phyloP scores from a whole-genome alignment of 2,113 vertebrate genomes.

The Alexandromys fortis region DNA sequence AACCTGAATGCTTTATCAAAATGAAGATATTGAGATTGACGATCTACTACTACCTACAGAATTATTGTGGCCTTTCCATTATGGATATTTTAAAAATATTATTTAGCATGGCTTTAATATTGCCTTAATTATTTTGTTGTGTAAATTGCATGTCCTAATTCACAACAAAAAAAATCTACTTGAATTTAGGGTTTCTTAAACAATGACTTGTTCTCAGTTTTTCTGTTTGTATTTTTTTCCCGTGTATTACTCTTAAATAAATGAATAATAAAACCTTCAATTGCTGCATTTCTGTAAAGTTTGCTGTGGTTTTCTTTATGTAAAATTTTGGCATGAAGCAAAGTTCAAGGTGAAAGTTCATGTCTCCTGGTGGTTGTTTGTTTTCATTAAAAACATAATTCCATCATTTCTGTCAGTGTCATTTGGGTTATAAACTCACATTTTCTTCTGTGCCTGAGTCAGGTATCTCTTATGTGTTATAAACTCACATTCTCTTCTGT shows the following conservation, averaged over 20 bases:
- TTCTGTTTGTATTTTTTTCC: not conserved
- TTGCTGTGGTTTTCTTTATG: slow-evolving; percentile 38
- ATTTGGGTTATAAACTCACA: slow-evolving; percentile 19
- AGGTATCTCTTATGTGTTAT: not conserved
- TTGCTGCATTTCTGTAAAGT: not conserved
- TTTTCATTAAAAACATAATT: slow-evolving; percentile 27
- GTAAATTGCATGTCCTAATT: not conserved
- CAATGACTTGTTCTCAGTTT: not conserved
- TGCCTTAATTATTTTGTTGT: slow-evolving; percentile 27
- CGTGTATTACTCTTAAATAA: slow-evolving; percentile 29
- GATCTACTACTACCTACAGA: not conserved
- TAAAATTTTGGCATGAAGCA: slow-evolving; percentile 42
- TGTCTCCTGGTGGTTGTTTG: not conserved
- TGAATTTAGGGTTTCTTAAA: slow-evolving; percentile 7
- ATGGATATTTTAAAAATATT: not conserved
- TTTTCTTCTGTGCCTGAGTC: not conserved
- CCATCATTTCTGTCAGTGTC: slow-evolving; percentile 10
- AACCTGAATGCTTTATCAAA: slow-evolving; percentile 46
- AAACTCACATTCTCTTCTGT: not conserved
- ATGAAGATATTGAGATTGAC: slow-evolving; percentile 10
- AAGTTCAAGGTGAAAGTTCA: not conserved
- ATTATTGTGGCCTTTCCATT: not conserved
- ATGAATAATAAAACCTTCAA: not conserved
- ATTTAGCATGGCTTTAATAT: not conserved
- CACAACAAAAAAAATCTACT: not conserved